Evolutionary conservation across 1,140 invertebrate species (phyloP).

Genomic region (Diprion similis): DNA sequence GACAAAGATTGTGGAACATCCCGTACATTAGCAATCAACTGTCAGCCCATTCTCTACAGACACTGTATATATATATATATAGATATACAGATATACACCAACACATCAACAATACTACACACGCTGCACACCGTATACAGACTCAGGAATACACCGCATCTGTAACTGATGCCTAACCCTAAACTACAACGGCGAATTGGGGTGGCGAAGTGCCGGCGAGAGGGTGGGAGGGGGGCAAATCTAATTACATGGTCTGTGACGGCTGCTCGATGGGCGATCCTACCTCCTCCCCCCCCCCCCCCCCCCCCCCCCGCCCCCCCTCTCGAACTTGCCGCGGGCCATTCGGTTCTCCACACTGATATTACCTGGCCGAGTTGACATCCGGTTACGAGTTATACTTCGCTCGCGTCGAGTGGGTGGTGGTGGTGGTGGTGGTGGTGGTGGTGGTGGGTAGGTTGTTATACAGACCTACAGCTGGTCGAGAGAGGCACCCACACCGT

Average conservation of each 20-base stretch:
- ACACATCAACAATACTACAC: no score
- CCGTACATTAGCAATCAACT: conserved; percentile 1
- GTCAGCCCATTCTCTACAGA: background rate
- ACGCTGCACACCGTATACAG: no score
- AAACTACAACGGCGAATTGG: conserved; percentile 32
- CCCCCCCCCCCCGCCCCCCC: conserved; percentile 25
- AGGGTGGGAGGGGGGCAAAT: conserved; percentile 40
- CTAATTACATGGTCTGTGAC: conserved; percentile 58
- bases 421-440: background rate
- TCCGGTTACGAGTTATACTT: conserved; percentile 43
- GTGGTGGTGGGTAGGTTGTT: background rate
- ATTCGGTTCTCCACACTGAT: conserved; percentile 48
- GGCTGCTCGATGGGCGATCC: conserved; percentile 46
- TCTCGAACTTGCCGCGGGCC: conserved; percentile 27
- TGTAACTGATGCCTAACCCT: conserved; percentile 45
- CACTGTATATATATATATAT: no score
- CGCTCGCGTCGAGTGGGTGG: conserved; percentile 1
- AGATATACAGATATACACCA: no score
- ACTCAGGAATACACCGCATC: conserved; percentile 26
- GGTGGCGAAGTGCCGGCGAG: background rate
- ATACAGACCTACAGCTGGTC: conserved; percentile 10
- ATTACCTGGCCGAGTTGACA: conserved; percentile 46
- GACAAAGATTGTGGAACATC: background rate
- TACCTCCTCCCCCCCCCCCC: conserved; percentile 24
- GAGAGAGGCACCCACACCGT: conserved; percentile 9